Conservation (phyloP, 64 coral and sea anemone genomes). For the Porites australiensis region DNA sequence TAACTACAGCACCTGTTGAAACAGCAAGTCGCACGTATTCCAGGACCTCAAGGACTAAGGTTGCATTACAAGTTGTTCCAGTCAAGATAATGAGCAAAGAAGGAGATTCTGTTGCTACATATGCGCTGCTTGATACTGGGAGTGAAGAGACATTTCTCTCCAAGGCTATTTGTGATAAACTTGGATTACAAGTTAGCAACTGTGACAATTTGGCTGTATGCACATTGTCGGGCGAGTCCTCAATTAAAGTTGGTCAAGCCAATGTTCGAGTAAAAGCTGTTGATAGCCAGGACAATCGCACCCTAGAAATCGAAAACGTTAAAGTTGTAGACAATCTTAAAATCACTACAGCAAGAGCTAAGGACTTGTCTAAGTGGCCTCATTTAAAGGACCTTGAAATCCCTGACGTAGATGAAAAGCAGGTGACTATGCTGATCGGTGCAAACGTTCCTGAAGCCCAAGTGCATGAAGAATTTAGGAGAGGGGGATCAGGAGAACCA, state of each 20-base stretch:
- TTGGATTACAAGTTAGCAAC: not conserved
- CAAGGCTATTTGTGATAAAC: slow-evolving; percentile 13
- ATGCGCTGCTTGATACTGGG: slow-evolving; percentile 37
- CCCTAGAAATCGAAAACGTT: slow-evolving; percentile 15
- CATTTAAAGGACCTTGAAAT: slow-evolving; percentile 51
- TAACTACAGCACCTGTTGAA: not conserved
- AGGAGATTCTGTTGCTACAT: slow-evolving; percentile 2
- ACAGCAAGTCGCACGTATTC: not conserved
- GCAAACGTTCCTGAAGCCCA: too few relatives aligned
- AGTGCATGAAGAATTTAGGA: slow-evolving; percentile 46
- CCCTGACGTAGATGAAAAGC: too few relatives aligned
- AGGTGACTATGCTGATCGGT: too few relatives aligned
- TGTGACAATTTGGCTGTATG: slow-evolving; percentile 5
- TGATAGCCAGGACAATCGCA: not conserved
- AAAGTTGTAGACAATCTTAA: slow-evolving; percentile 57
- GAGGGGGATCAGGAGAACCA: slow-evolving; percentile 46
- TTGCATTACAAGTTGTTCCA: slow-evolving; percentile 52
- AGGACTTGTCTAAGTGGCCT: slow-evolving; percentile 42
- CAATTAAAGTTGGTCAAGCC: slow-evolving; percentile 13
- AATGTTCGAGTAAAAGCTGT: not conserved
- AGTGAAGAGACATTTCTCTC: slow-evolving; percentile 56
- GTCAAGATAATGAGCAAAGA: not conserved
- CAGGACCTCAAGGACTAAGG: not conserved
- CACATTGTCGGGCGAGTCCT: slow-evolving; percentile 33
- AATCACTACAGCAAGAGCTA: slow-evolving; percentile 31